These are phyloP conservation scores for Eudyptes chrysolophus DNA, from an alignment of 2,113 vertebrate genomes.

Conservation along the genomic window DNA sequence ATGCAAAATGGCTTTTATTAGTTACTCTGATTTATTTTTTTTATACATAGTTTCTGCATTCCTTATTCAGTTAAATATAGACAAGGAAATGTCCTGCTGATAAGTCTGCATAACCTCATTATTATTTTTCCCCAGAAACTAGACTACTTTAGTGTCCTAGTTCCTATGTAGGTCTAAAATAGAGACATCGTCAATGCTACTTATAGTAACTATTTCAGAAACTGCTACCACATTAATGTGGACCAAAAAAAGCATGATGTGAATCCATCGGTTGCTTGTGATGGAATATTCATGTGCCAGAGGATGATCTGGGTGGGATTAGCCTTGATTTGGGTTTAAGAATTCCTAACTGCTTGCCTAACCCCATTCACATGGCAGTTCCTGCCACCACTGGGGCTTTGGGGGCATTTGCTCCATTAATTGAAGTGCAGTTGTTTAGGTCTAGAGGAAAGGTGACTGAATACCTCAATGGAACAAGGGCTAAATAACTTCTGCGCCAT, in stretches of 20 bases:
- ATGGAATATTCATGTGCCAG: background rate
- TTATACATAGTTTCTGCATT: background rate
- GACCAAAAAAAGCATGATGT: background rate
- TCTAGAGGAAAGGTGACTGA: background rate
- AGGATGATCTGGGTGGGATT: background rate
- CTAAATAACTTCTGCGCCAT: background rate
- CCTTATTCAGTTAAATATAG: background rate
- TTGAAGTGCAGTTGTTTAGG: background rate
- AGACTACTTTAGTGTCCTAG: background rate
- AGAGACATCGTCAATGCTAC: background rate
- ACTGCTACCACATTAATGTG: no score
- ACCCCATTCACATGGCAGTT: accelerated
- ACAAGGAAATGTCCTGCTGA: background rate
- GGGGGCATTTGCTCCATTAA: background rate
- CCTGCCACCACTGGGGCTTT: accelerated
- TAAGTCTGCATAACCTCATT: background rate
- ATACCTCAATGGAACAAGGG: background rate
- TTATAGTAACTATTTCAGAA: background rate
- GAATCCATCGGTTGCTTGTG: no score
- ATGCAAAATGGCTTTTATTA: background rate
- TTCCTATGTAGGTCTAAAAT: background rate
- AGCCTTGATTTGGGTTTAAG: background rate
- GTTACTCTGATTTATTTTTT: background rate
- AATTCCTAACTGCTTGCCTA: background rate
- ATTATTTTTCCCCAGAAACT: background rate